Conservation (phyloP, 2,797 vertebrate genomes). For the Naso thynnoides region DNA sequence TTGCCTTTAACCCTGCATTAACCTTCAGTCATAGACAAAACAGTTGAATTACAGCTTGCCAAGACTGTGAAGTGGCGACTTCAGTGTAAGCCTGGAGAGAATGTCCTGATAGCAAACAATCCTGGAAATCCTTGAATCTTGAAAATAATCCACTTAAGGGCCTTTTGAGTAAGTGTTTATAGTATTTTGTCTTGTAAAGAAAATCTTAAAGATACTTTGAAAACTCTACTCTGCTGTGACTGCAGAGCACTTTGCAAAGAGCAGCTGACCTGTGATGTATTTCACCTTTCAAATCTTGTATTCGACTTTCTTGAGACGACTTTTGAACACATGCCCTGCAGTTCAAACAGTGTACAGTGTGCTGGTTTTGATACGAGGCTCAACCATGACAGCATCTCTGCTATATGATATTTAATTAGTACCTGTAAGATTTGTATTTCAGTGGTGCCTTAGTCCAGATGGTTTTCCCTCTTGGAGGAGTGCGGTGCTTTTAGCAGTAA, state of each 20-base stretch:
- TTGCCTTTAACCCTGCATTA: constrained; percentile 46
- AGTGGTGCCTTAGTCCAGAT: constrained; percentile 27
- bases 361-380: background rate
- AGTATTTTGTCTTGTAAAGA: background rate
- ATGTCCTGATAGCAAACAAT: background rate
- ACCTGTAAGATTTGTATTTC: constrained; percentile 43
- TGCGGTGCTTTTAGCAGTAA: constrained; percentile 60
- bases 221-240: background rate
- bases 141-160: constrained; percentile 1
- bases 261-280: background rate
- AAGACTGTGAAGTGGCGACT: constrained; percentile 6
- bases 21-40: constrained; percentile 43
- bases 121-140: background rate
- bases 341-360: background rate
- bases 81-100: constrained; percentile 26
- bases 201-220: background rate
- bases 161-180: background rate
- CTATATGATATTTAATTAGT: constrained; percentile 41
- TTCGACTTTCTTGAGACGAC: background rate
- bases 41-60: constrained; percentile 18
- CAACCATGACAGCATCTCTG: constrained; percentile 4
- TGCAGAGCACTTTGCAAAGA: background rate
- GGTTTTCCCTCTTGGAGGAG: constrained; percentile 45
- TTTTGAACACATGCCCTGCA: background rate
- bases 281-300: background rate